Evolutionary conservation across 2,113 vertebrate genomes (phyloP), one percentile per base, ranked within the genome.

Genomic region (Phoenicopterus ruber): DNA sequence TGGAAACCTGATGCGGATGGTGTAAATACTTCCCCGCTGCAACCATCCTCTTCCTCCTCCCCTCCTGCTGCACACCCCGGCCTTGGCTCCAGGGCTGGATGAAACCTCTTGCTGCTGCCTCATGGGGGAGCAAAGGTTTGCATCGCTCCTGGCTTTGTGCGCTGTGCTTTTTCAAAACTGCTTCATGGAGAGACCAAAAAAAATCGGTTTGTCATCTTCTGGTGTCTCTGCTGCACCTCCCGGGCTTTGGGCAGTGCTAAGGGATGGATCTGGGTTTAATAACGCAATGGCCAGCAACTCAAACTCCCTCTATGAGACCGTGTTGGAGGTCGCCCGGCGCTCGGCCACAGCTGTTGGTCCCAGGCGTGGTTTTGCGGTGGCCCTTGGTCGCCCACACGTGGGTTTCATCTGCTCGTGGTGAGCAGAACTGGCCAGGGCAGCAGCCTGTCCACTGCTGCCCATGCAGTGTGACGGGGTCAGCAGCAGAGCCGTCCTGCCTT

Each of bases 61-160:
- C 44, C 59, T n/a, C 46, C 59, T 11, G 31, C 52, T 1, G 2
- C 20, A 17, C 1, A 1, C 13, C 25, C 32, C 0, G 0, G 12
- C 16, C 38, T 24, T 3, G 1, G 79, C 10, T 29, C 22, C 47
- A 0, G 8, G 42, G 31, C 31, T 40, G 14, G 44, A 8, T 59
- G 36, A 58, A 77, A 34, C 25, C 5, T 34, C 31, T 31, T 2
- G 4, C 44, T 61, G 55, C 25, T 67, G 38, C 15, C 10, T 7
- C 18, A 24, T 19, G 29, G 26, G 52, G 49, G 10, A 58, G 32
- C 29, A 55, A 46, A 54, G 17, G 44, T 59, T 31, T 44, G 73
- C 55, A 9, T 52, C 12, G 1, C 29, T 42, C n/a, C 40, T n/a
- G 57, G 40, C 25, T n/a, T 14, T 57, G 22, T 40, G 28, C 7